phyloP scores from a whole-genome alignment of 2,797 vertebrate genomes.

The Bradypodion ventrale region DNA sequence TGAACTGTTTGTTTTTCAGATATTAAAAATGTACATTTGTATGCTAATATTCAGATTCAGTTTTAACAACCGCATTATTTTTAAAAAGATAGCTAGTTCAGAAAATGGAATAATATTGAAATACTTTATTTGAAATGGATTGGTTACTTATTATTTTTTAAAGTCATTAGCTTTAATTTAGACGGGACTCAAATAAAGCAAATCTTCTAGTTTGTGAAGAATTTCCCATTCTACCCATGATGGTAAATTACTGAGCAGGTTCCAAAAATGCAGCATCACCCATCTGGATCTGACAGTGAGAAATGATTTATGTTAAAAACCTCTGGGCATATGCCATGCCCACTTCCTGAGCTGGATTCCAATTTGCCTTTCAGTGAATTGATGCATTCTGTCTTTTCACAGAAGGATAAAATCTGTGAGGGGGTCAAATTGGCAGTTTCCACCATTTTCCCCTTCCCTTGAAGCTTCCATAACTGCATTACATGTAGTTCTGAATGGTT shows the following conservation, averaged over 20 bases:
- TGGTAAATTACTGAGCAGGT: neutral
- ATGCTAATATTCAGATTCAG: neutral
- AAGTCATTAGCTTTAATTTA: neutral
- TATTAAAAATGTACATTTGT: neutral
- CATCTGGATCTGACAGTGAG: slow-evolving; percentile 6
- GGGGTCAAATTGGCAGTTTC: neutral
- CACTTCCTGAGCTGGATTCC: neutral
- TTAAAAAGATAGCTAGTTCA: neutral
- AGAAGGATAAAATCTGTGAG: neutral
- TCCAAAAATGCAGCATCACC: neutral
- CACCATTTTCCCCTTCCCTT: neutral
- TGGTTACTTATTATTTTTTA: neutral
- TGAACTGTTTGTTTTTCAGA: neutral
- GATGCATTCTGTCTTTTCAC: neutral
- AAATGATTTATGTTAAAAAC: neutral
- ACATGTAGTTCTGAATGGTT: neutral
- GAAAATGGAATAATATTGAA: too few species aligned
- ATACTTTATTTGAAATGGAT: neutral
- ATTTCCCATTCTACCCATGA: neutral
- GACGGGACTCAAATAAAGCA: neutral
- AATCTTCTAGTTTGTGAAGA: neutral
- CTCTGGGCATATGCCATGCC: neutral
- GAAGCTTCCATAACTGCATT: neutral
- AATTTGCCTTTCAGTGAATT: neutral
- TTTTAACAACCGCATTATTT: neutral